Evolutionary conservation across 2,113 vertebrate genomes (phyloP), one percentile per base, ranked within the genome.

Genomic region (Oncorhynchus keta): DNA sequence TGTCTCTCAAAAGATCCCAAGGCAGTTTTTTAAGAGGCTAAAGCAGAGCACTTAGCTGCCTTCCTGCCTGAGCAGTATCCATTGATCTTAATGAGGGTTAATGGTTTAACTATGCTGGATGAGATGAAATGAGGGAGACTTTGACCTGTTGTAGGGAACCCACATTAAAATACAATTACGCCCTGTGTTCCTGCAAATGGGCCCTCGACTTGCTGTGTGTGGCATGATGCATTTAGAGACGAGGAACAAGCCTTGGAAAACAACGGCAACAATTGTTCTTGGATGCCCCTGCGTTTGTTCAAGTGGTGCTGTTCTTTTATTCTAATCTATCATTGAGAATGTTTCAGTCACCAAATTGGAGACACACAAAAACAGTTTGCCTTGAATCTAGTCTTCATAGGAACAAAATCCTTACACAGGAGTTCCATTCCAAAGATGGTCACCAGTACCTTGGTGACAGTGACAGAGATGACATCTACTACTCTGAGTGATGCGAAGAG

Each of bases 91-190:
- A 45, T 77, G 70, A 84, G 73, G 78, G 78, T 81, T 84, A 83
- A 85, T 84, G 77, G 66, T 77, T 85, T 81, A 73, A 74, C 73
- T 77, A 71, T 35, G 62, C 30, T 39, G 66, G 61, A 76, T 28
- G 70, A 80, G 68, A 78, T 74, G 67, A 80, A 74, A 57, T 49
- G 73, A 65, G 67, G 13, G 39, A 68, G 68, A 74, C 74, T 64
- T 45, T 78, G 83, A 81, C 77, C 79, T 81, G 70, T 85, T 68
- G 55, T 68, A 59, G 74, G 70, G 77, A 81, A 61, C 66, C 57
- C 28, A 48, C 75, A 82, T 81, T 82, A 79, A 83, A 82, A 76
- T 32, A 64, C 70, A 83, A 82, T 84, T 80, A 84, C 74, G 28
- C 48, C 49, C 75, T 32, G 26, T 70, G 67, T 57, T 73, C 57